Evolutionary conservation across 2,888 invertebrate genomes (phyloP), one percentile per base, ranked within the genome.

Genomic region (Timandra comae): DNA sequence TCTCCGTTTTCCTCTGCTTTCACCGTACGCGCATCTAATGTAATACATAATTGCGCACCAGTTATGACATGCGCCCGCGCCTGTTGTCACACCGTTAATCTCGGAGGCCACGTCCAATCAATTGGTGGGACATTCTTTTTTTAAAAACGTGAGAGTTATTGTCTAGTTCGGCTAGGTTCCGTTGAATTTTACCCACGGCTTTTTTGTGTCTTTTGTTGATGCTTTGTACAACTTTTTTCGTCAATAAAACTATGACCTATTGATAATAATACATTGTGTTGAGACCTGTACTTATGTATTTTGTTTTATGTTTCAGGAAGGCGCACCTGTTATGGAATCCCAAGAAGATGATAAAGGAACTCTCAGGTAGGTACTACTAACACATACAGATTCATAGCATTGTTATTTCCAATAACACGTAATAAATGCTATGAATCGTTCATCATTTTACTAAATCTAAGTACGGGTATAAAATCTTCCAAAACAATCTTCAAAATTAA

Each of bases 311-410:
- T 77, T 74, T 21, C 70, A 82, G 82, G 77, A 82, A 60, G 75
- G 70, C 1, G 74, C 81, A 3, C 84, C 84, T 1, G 84, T 84
- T 1, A 73, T 79, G 43, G 84, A 84, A 39, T 55, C 60, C 0
- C 78, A 77, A 36, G 81, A 82, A 2, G 81, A 82, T 8, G 78
- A 79, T 13, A 73, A 73, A 37, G 43, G 37, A 37, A 42, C 48
- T 28, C 37, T 56, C 38, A 72, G 74, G 77, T 74, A 63, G 45
- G 22, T 43, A 38, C 29, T 33, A 22, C 24, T 45, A 30, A 41
- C 9, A 23, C 3, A 6, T 5, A 30, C 36, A 38, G 30, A 37
- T 31, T 21, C 29, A 41, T 35, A 28, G 33, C 26, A 36, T 28
- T 11, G 23, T 10, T 34, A 11, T 23, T 12, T n/a, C n/a, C 33